Percentiles rank a stretch among this genome's conserved stretches.
These are phyloP conservation scores for Linepithema humile DNA, from an alignment of 1,140 invertebrate genomes.

Conservation along the genomic window DNA sequence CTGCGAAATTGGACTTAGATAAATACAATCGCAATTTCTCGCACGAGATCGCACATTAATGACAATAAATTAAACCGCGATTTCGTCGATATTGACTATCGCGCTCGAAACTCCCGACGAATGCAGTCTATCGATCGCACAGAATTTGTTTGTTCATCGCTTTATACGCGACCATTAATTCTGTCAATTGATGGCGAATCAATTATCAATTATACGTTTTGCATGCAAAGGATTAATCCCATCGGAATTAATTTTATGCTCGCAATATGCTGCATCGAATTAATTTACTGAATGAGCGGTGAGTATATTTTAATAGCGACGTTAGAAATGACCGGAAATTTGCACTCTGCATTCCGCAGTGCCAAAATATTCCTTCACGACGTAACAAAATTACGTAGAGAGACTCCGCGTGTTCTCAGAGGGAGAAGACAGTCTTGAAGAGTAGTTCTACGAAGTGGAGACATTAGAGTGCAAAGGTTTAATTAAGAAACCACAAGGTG, in stretches of 20 bases:
- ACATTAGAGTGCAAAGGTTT: slow-evolving; percentile 26
- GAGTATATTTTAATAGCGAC: neutral
- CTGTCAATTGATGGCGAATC: neutral
- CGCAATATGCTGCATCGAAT: neutral
- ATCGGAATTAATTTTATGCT: neutral
- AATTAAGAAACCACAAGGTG: slow-evolving; percentile 32
- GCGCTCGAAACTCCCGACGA: slow-evolving; percentile 3
- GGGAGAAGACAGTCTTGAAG: neutral
- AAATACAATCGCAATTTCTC: slow-evolving; percentile 21
- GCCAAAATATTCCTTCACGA: neutral
- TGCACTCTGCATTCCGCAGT: neutral
- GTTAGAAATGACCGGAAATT: neutral
- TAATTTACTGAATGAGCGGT: neutral
- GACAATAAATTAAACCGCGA: slow-evolving; percentile 21
- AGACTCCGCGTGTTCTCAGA: neutral
- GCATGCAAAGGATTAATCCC: slow-evolving; percentile 6
- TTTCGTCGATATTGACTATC: neutral
- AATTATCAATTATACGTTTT: neutral
- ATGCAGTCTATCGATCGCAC: neutral
- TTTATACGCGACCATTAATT: neutral
- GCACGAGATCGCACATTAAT: neutral
- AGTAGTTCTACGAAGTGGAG: neutral
- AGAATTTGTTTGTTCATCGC: neutral
- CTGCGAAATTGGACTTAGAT: neutral
- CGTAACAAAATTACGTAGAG: neutral